Evolutionary conservation across 2,888 invertebrate species (phyloP).

Genomic region (Malacosoma neustria): DNA sequence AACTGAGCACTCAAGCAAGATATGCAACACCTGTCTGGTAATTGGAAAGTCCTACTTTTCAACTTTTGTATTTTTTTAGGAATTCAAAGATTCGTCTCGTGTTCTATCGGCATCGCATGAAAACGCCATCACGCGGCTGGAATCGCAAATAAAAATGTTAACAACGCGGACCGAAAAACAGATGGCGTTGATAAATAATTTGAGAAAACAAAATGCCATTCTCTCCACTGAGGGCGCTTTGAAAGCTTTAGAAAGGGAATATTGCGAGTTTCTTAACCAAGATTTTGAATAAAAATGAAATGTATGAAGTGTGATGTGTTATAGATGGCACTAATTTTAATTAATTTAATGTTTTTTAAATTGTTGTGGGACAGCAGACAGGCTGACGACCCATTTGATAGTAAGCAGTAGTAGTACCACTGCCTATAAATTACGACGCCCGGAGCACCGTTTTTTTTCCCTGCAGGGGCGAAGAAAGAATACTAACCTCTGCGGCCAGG

Average conservation of each 20-base stretch:
- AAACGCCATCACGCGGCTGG: slow-evolving; percentile 35
- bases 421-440: too few species aligned
- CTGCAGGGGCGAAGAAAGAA: too few species aligned
- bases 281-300: slow-evolving; percentile 26
- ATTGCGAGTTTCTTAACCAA: slow-evolving; percentile 38
- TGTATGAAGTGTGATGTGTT: too few species aligned
- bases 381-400: too few species aligned
- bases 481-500: too few species aligned
- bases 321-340: too few species aligned
- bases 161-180: slow-evolving; percentile 33
- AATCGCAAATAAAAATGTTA: slow-evolving; percentile 27
- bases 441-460: too few species aligned
- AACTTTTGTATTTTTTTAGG: slow-evolving; percentile 41
- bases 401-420: too few species aligned
- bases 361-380: too few species aligned
- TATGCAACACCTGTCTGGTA: background rate
- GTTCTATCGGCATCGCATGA: slow-evolving; percentile 35
- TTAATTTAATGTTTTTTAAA: too few species aligned
- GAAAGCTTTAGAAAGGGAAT: slow-evolving; percentile 38
- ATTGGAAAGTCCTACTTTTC: background rate
- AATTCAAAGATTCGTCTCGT: slow-evolving; percentile 43
- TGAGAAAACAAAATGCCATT: slow-evolving; percentile 39
- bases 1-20: too few species aligned
- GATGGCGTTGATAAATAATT: slow-evolving; percentile 40
- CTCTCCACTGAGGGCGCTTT: slow-evolving; percentile 38